Base-by-base conservation (phyloP, 92 coral and sea anemone genomes). In the Paramuricea clavata region DNA sequence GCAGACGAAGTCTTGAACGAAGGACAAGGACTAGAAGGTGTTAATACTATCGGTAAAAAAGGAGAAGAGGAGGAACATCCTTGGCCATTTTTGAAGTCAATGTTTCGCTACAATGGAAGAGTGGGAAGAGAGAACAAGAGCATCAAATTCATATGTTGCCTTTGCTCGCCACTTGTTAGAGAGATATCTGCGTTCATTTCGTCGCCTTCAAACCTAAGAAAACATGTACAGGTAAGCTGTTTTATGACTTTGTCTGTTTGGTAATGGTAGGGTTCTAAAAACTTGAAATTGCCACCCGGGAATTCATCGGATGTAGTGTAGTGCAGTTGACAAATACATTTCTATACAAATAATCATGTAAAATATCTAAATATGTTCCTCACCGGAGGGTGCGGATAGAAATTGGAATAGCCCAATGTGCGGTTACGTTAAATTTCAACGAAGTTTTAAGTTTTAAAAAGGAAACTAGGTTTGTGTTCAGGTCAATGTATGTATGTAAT, bases 181-280 rank as follows among this genome's bases (percentile, higher is more conserved):
- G 35, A 62, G 21, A 30, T 62, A 15, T 62, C 21, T 62, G 70
- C 70, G 21, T 62, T 27, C 21, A 62, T 62, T 62, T 11, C 70
- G 21, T 62, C 70, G 70, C 70, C 70, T 26, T 62, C 70, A 62
- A 62, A 62, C 70, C 21, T 62, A 62, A 26, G 70, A 62, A 62
- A 62, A 62, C 70, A 62, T 62, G 70, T 62, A 62, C 34, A 62
- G 70, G 70, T 62, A 62, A 62, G 17, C 8, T 62, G 21, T 11
- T 10, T 30, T 62, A 11, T 62, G 70, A 31, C 21, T 30, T 5
- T 22, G 70, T 22, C 32, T 62, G 70, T 22, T 3, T 62, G 21
- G 70, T 30, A 39, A 10, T 39, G 10, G 21, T 62, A 27, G 15
- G 35, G 3, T 62, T 11, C 21, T 62, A 9, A 22, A 30, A 62